A percentile compares a stretch with the other conserved stretches of the same genome.
Evolutionary conservation across 2,113 vertebrate genomes (phyloP).

Genomic region (Theristicus caerulescens): DNA sequence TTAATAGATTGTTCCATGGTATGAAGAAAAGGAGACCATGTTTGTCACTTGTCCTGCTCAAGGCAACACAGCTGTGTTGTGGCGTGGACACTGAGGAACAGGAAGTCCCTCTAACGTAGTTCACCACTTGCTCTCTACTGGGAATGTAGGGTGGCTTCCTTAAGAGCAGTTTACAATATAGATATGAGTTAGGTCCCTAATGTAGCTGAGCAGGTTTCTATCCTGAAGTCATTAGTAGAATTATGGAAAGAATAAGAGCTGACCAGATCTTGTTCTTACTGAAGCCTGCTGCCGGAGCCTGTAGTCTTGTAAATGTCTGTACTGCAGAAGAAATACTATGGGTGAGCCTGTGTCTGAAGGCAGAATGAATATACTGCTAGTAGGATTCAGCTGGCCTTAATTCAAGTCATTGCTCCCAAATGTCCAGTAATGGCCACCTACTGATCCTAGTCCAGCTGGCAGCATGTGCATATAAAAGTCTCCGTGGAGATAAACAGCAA

Average conservation of each 20-base stretch:
- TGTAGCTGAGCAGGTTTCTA: not conserved
- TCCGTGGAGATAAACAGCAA: not conserved
- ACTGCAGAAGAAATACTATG: not conserved
- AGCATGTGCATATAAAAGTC: not conserved
- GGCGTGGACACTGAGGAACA: not conserved
- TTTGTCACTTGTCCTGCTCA: not conserved
- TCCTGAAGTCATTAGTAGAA: not conserved
- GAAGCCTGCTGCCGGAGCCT: not conserved
- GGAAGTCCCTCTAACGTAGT: not conserved
- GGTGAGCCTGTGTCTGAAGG: not conserved
- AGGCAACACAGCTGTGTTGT: not conserved
- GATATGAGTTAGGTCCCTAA: not conserved
- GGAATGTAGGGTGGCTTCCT: not conserved
- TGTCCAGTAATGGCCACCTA: constrained; percentile 44
- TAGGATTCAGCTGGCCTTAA: constrained; percentile 43
- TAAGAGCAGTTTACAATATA: not conserved
- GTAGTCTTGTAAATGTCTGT: not conserved
- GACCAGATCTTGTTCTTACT: not conserved
- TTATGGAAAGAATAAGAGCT: not conserved
- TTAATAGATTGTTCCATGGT: not conserved
- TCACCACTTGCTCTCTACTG: not conserved
- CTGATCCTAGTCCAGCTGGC: constrained; percentile 57
- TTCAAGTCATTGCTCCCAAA: constrained; percentile 54
- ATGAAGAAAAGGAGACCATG: not conserved
- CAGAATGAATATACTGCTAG: constrained; percentile 17